Percentiles rank a stretch among this genome's conserved stretches.
phyloP scores from a whole-genome alignment of 2,113 vertebrate genomes.

The Pangasianodon gigas region DNA sequence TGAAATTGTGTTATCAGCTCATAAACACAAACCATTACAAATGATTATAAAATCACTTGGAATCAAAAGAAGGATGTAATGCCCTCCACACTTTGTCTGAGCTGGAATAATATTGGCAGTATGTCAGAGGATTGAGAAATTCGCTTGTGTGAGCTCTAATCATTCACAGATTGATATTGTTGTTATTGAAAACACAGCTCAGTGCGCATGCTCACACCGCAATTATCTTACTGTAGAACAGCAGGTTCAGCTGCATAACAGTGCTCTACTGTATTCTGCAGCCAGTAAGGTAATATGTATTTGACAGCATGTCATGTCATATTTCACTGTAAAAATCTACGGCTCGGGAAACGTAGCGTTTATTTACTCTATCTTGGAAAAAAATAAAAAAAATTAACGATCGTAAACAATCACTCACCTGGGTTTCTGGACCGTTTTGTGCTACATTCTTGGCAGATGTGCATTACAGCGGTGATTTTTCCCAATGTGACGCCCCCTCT shows the following conservation, averaged over 20 bases:
- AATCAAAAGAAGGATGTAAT: neutral
- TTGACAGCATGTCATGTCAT: neutral
- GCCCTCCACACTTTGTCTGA: neutral
- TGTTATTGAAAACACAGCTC: neutral
- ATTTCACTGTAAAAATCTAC: neutral
- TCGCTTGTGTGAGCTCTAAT: neutral
- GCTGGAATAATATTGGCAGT: neutral
- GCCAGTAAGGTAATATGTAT: neutral
- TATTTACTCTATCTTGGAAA: neutral
- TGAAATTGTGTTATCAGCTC: neutral
- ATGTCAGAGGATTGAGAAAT: neutral
- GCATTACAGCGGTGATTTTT: neutral
- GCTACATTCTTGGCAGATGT: neutral
- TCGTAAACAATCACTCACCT: conserved; percentile 23
- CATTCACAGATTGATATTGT: neutral
- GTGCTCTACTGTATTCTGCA: neutral
- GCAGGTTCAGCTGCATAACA: neutral
- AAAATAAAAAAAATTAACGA: neutral
- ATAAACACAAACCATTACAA: neutral
- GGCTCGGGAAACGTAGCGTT: neutral
- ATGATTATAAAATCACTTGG: neutral
- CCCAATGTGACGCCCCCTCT: conserved; percentile 29
- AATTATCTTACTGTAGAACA: neutral
- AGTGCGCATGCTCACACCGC: conserved; percentile 16
- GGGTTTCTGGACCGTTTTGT: neutral